These are phyloP conservation scores for Dioctria rufipes DNA, from an alignment of 2,888 invertebrate species.

Conservation along the genomic window DNA sequence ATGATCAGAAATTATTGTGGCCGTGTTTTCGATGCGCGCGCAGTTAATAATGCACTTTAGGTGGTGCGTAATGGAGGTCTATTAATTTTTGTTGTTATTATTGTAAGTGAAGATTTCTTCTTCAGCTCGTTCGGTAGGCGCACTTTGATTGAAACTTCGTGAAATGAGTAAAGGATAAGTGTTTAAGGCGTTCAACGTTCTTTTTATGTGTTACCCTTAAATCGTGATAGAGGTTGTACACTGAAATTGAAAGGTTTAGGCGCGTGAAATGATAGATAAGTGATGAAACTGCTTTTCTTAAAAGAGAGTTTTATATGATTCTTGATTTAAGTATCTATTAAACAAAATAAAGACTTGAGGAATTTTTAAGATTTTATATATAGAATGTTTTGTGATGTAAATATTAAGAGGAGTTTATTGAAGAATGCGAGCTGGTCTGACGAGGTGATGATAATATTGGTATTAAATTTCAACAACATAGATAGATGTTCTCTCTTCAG, in stretches of 20 bases:
- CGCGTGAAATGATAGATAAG: background rate
- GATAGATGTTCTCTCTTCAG: too few relatives aligned
- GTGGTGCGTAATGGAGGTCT: conserved; percentile 49
- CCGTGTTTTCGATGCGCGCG: conserved; percentile 23
- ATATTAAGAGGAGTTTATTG: too few relatives aligned
- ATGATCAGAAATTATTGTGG: conserved; percentile 29
- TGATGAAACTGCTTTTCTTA: background rate
- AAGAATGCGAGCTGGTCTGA: too few relatives aligned
- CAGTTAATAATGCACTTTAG: conserved; percentile 51
- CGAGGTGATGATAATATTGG: too few relatives aligned
- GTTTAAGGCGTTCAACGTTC: conserved; percentile 9
- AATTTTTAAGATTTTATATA: too few relatives aligned
- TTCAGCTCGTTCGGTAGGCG: conserved; percentile 23
- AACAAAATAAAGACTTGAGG: background rate
- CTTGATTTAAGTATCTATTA: background rate
- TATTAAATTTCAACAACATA: too few relatives aligned
- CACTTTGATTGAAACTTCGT: conserved; percentile 47
- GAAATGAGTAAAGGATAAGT: conserved; percentile 37
- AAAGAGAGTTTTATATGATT: background rate
- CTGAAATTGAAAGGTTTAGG: conserved; percentile 32
- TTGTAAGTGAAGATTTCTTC: background rate
- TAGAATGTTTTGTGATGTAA: too few relatives aligned
- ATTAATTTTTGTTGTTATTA: conserved; percentile 42
- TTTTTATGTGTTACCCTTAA: conserved; percentile 9
- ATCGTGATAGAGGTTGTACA: conserved; percentile 27